Evolutionary conservation across 2,888 invertebrate genomes (phyloP).

Genomic region (Venusia cambrica): DNA sequence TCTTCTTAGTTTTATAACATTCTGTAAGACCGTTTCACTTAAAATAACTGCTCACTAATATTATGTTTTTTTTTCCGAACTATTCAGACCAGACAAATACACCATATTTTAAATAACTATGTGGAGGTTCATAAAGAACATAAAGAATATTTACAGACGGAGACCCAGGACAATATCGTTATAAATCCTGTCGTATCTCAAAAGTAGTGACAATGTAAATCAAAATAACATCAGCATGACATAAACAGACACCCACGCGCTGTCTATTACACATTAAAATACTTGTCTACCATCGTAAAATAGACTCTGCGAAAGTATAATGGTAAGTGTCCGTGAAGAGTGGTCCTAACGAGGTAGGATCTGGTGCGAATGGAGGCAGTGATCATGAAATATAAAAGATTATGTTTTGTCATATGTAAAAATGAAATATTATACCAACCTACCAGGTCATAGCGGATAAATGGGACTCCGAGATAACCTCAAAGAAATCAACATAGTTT

Average conservation of each 20-base stretch:
- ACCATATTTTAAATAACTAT: too few relatives aligned
- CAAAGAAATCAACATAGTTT: too few relatives aligned
- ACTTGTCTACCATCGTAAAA: conserved; percentile 20
- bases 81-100: conserved; percentile 8
- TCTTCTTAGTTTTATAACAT: too few relatives aligned
- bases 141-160: conserved; percentile 5
- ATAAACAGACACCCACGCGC: conserved; percentile 27
- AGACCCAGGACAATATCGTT: conserved; percentile 24
- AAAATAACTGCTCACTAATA: conserved; percentile 7
- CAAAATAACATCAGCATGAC: conserved; percentile 29
- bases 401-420: too few relatives aligned
- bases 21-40: too few relatives aligned
- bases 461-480: too few relatives aligned
- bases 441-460: too few relatives aligned
- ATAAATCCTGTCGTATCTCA: conserved; percentile 24
- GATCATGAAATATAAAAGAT: neutral
- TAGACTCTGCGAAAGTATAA: conserved; percentile 14
- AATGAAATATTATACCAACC: too few relatives aligned
- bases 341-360: conserved; percentile 6
- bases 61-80: conserved; percentile 3
- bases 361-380: conserved; percentile 1
- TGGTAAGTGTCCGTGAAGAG: conserved; percentile 16
- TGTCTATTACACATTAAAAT: conserved; percentile 23
- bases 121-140: conserved; percentile 14
- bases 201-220: conserved; percentile 29